These are phyloP conservation scores for Magallana ariakensis DNA, from an alignment of 1,140 invertebrate genomes.

Conservation along the genomic window DNA sequence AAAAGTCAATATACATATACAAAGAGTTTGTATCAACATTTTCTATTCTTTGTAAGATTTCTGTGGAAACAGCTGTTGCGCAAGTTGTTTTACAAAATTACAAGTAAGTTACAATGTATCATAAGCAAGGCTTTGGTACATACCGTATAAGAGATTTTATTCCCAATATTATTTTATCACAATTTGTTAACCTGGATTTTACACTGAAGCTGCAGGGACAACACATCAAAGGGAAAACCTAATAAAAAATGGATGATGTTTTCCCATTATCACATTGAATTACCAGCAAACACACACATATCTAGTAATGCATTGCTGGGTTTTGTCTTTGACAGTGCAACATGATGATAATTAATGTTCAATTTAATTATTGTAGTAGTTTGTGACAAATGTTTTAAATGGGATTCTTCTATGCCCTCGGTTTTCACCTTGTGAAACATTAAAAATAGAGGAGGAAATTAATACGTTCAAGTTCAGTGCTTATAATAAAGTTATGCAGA, in stretches of 20 bases:
- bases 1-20: neutral
- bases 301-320: neutral
- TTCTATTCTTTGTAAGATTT: neutral
- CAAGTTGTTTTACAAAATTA: neutral
- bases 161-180: conserved; percentile 21
- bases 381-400: neutral
- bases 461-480: neutral
- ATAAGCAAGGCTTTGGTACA: no score
- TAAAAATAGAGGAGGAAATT: conserved; percentile 16
- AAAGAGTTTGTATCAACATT: neutral
- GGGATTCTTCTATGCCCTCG: neutral
- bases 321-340: neutral
- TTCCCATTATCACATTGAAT: conserved; percentile 7
- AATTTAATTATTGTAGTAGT: neutral
- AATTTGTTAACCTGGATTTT: neutral
- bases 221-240: conserved; percentile 18
- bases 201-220: neutral
- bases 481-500: neutral
- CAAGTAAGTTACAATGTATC: neutral
- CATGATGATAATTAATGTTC: neutral
- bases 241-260: conserved; percentile 31
- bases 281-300: neutral
- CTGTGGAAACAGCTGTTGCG: neutral
- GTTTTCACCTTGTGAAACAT: neutral
- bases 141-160: neutral